phyloP scores from a whole-genome alignment of 2,888 invertebrate species.

The Coenonympha glycerion region DNA sequence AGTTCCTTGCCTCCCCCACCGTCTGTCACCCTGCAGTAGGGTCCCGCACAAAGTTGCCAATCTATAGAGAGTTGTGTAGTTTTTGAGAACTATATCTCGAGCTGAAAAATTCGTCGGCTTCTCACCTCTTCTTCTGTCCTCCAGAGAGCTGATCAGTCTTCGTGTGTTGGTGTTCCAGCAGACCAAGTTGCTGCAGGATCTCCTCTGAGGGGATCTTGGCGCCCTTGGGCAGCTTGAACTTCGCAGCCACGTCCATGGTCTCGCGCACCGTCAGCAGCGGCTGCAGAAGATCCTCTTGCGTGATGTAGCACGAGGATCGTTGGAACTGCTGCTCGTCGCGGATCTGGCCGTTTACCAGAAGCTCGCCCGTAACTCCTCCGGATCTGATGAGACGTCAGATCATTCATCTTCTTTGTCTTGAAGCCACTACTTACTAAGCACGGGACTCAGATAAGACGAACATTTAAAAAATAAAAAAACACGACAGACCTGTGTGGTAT shows the following conservation, averaged over 20 bases:
- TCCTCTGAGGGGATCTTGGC: constrained; percentile 62
- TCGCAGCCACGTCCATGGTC: constrained; percentile 85
- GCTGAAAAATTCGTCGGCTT: no score
- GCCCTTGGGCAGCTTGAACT: constrained; percentile 79
- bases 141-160: constrained; percentile 80
- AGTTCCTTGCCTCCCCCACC: no score
- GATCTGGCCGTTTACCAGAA: constrained; percentile 79
- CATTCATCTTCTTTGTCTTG: background rate
- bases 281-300: constrained; percentile 84
- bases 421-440: no score
- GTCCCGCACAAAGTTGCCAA: no score
- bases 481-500: no score
- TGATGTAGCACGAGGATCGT: constrained; percentile 86
- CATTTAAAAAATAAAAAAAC: no score
- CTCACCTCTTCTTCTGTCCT: constrained; percentile 84
- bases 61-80: no score
- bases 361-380: constrained; percentile 79
- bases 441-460: no score
- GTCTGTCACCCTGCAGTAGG: no score
- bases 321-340: constrained; percentile 80
- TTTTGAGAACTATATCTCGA: no score
- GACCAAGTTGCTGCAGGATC: constrained; percentile 79
- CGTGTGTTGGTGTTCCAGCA: constrained; percentile 79
- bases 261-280: constrained; percentile 84
- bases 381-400: constrained; percentile 56